Base-by-base conservation (phyloP, 2,113 vertebrate genomes). In the Phylloscopus trochiloides region DNA sequence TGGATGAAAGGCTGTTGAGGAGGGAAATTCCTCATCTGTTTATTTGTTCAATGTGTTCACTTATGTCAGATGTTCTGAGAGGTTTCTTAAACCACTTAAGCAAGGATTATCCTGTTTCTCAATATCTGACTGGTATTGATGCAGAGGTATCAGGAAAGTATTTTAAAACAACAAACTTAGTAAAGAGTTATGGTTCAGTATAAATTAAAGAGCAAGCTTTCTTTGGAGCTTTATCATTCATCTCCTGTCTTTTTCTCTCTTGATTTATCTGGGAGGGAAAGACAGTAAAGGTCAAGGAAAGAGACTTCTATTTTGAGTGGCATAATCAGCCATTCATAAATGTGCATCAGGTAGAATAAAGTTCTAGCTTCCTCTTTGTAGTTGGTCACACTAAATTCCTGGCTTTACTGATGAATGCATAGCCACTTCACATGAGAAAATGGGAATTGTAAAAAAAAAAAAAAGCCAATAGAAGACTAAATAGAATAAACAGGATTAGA, bases 21-120 rank as follows among this genome's bases (percentile, higher is more conserved):
- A 22, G 58, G 50, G 28, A 94, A 93, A 86, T 52, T 86, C 85
- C 70, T 80, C 90, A 92, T 90, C 76, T 79, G 63, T 79, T 86
- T 95, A 93, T 96, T 97, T 97, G 78, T 92, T 96, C 94, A 86
- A 51, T 81, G 57, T 96, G 77, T 96, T 96, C 88, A 36, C 25
- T 91, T 91, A 88, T 74, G 80, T 86, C 74, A 91, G 80, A 80
- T 80, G 52, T 57, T 71, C 36, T 10, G 91, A 88, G 78, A 95
- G 52, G 66, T 96, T 97, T 98, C 93, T 97, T 71, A 96, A 97
- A 94, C 90, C 82, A 84, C 96, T 96, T 97, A 87, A 80, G 95
- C 90, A 96, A 96, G 42, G 55, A 43, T 89, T 85, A 96, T 88
- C 48, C 85, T 86, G 9, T 83, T 97, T 98, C 96, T 97, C 22